Conservation (phyloP, 2,888 invertebrate species). For the Proisotoma minuta region DNA sequence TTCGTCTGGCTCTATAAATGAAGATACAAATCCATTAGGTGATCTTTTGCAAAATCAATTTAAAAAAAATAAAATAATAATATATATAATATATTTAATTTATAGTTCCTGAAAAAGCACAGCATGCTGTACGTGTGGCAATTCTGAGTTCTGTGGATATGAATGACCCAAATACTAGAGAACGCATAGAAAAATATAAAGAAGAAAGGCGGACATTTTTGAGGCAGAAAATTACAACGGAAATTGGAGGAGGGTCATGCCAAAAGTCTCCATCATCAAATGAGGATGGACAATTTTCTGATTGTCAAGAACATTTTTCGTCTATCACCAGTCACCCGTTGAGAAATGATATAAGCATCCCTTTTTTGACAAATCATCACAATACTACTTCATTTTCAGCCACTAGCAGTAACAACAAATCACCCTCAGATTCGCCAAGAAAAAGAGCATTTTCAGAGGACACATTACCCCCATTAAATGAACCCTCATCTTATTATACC, state of each 20-base stretch:
- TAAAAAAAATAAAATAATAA: not conserved
- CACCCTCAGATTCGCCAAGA: slow-evolving; percentile 41
- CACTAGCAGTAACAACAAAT: not conserved
- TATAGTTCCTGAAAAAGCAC: slow-evolving; percentile 40
- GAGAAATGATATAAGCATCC: not conserved
- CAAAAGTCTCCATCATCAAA: slow-evolving; percentile 4
- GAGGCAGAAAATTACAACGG: slow-evolving; percentile 70
- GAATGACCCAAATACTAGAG: slow-evolving; percentile 62
- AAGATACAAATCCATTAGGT: not conserved
- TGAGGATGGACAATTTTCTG: too few species aligned
- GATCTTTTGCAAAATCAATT: not conserved
- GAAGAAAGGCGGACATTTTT: slow-evolving; percentile 80
- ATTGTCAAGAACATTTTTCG: too few species aligned
- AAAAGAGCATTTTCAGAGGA: slow-evolving; percentile 46
- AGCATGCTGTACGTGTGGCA: slow-evolving; percentile 38
- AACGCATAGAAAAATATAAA: slow-evolving; percentile 83
- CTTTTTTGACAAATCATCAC: not conserved
- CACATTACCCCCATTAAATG: slow-evolving; percentile 15
- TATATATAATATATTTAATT: slow-evolving; percentile 4
- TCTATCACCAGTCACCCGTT: too few species aligned
- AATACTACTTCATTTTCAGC: not conserved
- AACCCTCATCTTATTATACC: slow-evolving; percentile 24
- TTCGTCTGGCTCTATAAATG: not conserved
- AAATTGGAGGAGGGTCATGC: slow-evolving; percentile 16
- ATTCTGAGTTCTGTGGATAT: slow-evolving; percentile 49